Conservation (phyloP, 2,113 vertebrate genomes). For the Xerus inauris region DNA sequence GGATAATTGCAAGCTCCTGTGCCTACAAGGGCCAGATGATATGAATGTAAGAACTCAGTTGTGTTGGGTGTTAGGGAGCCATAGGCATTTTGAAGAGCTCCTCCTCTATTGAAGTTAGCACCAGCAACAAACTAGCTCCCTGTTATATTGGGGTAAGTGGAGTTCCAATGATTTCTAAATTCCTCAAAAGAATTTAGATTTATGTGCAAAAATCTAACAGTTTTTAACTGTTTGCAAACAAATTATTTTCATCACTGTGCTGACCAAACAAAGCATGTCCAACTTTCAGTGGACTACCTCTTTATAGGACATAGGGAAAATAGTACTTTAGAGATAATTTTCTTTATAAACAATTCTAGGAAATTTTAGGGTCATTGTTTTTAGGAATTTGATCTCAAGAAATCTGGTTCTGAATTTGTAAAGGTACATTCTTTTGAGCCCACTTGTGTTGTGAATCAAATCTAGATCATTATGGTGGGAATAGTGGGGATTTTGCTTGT, state of each 20-base stretch:
- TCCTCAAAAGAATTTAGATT: constrained; percentile 28
- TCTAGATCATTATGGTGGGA: not conserved
- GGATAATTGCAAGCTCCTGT: not conserved
- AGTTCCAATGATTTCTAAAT: not conserved
- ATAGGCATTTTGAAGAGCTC: not conserved
- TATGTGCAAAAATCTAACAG: not conserved
- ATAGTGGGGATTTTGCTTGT: not conserved
- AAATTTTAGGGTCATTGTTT: not conserved
- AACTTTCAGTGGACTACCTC: not conserved
- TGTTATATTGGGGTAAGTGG: not conserved
- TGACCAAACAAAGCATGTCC: not conserved
- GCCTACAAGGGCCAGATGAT: not conserved
- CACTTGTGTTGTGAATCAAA: not conserved
- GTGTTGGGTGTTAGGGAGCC: not conserved
- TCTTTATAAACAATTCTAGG: not conserved
- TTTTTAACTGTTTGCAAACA: constrained; percentile 23
- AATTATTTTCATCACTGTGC: not conserved
- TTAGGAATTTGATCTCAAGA: not conserved
- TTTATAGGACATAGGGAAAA: not conserved
- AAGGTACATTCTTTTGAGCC: not conserved
- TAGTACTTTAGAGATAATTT: not conserved
- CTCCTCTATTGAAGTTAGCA: not conserved
- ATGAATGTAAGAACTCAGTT: not conserved
- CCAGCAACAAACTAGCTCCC: not conserved
- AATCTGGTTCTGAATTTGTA: not conserved